Conservation (phyloP, 2,113 vertebrate species). For the Oreotrochilus melanogaster region DNA sequence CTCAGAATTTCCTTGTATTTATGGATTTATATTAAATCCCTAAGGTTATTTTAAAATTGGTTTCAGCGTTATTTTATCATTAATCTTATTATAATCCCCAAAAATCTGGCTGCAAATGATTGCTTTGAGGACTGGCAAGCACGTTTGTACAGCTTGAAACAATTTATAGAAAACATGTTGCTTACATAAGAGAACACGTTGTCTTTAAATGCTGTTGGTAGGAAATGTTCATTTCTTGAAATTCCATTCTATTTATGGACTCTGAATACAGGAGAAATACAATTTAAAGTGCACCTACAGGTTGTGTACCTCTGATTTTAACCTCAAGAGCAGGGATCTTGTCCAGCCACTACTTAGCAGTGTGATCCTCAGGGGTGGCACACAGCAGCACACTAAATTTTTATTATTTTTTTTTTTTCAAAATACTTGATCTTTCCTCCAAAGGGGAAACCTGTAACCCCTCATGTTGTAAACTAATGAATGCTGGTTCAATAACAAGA, state of each 20-base stretch:
- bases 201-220: slow-evolving; percentile 21
- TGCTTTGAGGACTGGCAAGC: slow-evolving; percentile 59
- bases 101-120: slow-evolving; percentile 45
- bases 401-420: not conserved
- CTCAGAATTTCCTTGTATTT: slow-evolving; percentile 44
- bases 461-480: not conserved
- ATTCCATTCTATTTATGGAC: not conserved
- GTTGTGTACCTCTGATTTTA: not conserved
- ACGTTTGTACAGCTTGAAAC: slow-evolving; percentile 62
- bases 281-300: not conserved
- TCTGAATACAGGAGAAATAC: not conserved
- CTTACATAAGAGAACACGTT: slow-evolving; percentile 45
- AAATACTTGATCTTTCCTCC: not conserved
- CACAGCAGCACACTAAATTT: not conserved
- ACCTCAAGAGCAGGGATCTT: not conserved
- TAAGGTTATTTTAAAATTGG: slow-evolving; percentile 43
- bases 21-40: slow-evolving; percentile 45
- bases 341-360: not conserved
- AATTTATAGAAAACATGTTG: slow-evolving; percentile 57
- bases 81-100: slow-evolving; percentile 59
- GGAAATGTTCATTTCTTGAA: slow-evolving; percentile 14
- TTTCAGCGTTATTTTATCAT: slow-evolving; percentile 60
- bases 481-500: not conserved
- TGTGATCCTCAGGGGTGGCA: not conserved
- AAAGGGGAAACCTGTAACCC: not conserved